Evolutionary conservation across 2,797 vertebrate genomes (phyloP).

Genomic region (Dendrocincla fuliginosa): DNA sequence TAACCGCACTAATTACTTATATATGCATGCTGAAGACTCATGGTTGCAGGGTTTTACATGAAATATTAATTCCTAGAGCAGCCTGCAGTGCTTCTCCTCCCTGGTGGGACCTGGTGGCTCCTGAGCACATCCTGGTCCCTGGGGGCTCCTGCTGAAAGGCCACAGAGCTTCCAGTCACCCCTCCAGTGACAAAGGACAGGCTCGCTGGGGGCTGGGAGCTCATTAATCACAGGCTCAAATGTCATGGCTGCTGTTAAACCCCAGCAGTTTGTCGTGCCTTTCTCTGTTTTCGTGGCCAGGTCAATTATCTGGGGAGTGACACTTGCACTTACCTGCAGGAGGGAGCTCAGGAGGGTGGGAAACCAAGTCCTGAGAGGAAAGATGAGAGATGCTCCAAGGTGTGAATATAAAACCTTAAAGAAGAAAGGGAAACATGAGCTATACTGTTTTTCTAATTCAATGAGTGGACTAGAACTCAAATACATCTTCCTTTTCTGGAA

Average conservation of each 20-base stretch:
- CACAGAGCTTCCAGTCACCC: not conserved
- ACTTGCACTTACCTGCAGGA: too few relatives aligned
- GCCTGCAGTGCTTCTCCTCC: not conserved
- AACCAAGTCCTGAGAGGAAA: not conserved
- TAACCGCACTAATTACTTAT: not conserved
- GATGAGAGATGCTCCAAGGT: not conserved
- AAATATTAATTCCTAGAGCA: not conserved
- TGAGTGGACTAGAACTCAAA: not conserved
- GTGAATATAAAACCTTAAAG: not conserved
- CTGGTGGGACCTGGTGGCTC: not conserved
- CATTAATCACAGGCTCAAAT: not conserved
- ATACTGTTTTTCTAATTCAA: not conserved
- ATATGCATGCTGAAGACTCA: not conserved
- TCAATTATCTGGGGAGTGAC: not conserved
- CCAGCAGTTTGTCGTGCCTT: accelerated
- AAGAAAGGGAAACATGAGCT: not conserved
- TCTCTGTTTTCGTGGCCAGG: not conserved
- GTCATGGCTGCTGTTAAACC: not conserved
- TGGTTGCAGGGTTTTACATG: not conserved
- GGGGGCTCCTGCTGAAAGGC: not conserved
- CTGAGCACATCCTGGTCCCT: not conserved
- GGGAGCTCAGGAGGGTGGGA: not conserved
- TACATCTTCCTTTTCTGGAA: not conserved
- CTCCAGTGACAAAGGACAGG: not conserved
- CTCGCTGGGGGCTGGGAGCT: not conserved